Evolutionary conservation across 2,888 invertebrate genomes (phyloP).

Genomic region (Reticulitermes lucifugus): DNA sequence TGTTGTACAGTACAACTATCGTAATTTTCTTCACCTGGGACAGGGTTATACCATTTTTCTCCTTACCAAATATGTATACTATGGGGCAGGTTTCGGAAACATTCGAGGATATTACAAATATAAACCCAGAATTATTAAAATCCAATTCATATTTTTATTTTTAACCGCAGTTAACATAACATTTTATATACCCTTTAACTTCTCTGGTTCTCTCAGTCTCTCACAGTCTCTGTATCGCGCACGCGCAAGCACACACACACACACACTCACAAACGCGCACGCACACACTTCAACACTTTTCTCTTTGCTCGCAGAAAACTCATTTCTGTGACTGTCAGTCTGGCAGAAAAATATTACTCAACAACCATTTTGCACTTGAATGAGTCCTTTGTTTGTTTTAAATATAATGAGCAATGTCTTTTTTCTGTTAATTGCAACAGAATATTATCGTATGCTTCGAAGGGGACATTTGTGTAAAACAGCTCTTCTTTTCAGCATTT

Average conservation of each 20-base stretch:
- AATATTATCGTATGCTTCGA: background rate
- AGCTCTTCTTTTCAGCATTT: background rate
- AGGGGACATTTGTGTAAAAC: background rate
- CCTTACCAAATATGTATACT: no score
- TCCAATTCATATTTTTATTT: conserved; percentile 39
- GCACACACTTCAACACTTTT: background rate
- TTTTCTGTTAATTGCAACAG: background rate
- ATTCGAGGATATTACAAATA: background rate
- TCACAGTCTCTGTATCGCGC: no score
- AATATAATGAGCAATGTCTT: conserved; percentile 20
- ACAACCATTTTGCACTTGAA: conserved; percentile 7
- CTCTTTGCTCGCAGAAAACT: background rate
- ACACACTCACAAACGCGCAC: background rate
- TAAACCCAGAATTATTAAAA: conserved; percentile 15
- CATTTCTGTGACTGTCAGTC: conserved; percentile 5
- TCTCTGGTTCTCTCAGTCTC: background rate
- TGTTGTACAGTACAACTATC: no score
- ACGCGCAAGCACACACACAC: background rate
- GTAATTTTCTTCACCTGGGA: no score
- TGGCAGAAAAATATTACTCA: conserved; percentile 17
- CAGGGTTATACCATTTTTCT: no score
- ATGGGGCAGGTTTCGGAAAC: no score
- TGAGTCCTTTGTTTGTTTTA: conserved; percentile 2
- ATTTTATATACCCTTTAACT: conserved; percentile 36
- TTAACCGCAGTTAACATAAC: conserved; percentile 43